Evolutionary conservation across 2,888 invertebrate genomes (phyloP).

Genomic region (Meandrusa payeni): DNA sequence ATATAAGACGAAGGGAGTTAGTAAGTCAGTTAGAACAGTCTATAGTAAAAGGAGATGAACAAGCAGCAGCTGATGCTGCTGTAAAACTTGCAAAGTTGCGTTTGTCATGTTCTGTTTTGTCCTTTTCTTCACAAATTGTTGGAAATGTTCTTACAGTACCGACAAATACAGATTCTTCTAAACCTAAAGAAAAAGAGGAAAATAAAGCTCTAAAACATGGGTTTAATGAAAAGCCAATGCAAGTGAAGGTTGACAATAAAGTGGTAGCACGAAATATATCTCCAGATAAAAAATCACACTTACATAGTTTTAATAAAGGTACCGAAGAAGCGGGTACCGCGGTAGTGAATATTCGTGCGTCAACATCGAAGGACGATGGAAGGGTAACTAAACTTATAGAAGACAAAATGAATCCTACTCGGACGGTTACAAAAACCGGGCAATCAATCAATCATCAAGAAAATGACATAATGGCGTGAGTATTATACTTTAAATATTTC

Average conservation of each 20-base stretch:
- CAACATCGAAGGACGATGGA: not conserved
- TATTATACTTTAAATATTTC: no score
- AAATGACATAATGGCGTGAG: slow-evolving; percentile 46
- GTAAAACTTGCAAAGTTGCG: slow-evolving; percentile 88
- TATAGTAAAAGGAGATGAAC: slow-evolving; percentile 88
- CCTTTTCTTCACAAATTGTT: slow-evolving; percentile 69
- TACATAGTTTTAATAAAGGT: slow-evolving; percentile 1
- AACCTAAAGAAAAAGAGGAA: slow-evolving; percentile 7
- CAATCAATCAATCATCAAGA: slow-evolving; percentile 29
- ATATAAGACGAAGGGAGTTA: slow-evolving; percentile 64
- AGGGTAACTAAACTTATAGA: not conserved
- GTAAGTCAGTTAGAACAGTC: slow-evolving; percentile 87
- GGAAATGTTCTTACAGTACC: slow-evolving; percentile 39
- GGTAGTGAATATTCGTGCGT: no score
- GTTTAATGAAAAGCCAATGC: not conserved
- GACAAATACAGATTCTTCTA: slow-evolving; percentile 9
- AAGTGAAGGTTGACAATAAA: not conserved
- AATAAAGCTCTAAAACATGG: not conserved
- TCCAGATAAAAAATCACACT: not conserved
- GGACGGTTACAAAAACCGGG: slow-evolving; percentile 1
- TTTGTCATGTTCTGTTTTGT: slow-evolving; percentile 85
- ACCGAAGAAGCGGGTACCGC: not conserved
- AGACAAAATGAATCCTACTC: not conserved
- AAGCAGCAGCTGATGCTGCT: slow-evolving; percentile 87
- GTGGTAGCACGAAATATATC: not conserved